Evolutionary conservation across 2,113 vertebrate genomes (phyloP), one percentile per base, ranked within the genome.

Genomic region (Chloropsis hardwickii): DNA sequence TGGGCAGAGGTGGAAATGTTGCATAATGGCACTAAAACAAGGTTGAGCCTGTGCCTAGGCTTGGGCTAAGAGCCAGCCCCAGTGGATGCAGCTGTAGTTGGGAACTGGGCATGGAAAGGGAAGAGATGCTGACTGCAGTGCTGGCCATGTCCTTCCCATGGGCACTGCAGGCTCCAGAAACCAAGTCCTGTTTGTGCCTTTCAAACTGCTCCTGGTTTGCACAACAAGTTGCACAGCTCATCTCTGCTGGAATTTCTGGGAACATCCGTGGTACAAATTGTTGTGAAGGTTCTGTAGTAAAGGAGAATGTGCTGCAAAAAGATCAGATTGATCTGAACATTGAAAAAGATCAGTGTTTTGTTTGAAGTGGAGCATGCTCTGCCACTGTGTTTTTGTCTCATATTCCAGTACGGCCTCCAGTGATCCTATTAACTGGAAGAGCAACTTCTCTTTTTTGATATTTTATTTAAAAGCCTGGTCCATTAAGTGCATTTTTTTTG

Each of bases 401-500:
- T 90, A 53, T 90, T 92, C 85, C 92, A 88, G 2, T 56, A 22
- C 48, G 80, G 85, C 74, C 76, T 93, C 64, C 76, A 92, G 79
- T 83, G 71, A 90, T 88, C 31, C 64, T 73, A 7, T 82, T 95
- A 95, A 93, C 50, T 96, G 58, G 35, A 70, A 95, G 67, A 94
- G 33, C 67, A 90, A 73, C 42, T 95, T 93, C 45, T 73, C 25
- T 25, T 42, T 88, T 94, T 86, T 73, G n/a, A 54, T 81, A 69
- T 50, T 80, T 80, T 86, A 58, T 90, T 93, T 88, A 86, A 94
- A 90, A 86, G 42, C 35, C 35, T 90, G 25, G 22, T 83, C 83
- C 51, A 66, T 77, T 95, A 93, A 81, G 42, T 90, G 54, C 37
- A 2, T 77, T 73, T 61, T 61, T 58, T 72, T 40, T 29, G 7